Conservation (phyloP, 64 coral and sea anemone genomes). For the Actinia tenebrosa region DNA sequence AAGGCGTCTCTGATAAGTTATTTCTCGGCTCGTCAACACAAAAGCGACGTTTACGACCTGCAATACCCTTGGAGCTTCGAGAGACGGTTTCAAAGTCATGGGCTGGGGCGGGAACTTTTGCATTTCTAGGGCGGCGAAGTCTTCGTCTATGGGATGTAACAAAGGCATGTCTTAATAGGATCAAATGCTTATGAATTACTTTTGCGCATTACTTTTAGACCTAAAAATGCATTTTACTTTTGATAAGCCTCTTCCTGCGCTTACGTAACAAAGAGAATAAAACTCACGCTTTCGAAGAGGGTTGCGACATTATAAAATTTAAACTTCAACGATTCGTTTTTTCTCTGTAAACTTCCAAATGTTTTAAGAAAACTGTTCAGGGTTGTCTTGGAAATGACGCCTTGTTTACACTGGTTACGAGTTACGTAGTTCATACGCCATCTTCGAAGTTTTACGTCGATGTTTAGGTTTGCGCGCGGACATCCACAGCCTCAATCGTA, state of each 20-base stretch:
- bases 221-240: background rate
- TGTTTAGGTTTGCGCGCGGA: background rate
- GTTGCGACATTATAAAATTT: constrained; percentile 11
- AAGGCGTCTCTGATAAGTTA: background rate
- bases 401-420: constrained; percentile 9
- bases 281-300: background rate
- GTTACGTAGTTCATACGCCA: background rate
- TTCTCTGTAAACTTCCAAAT: background rate
- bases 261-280: background rate
- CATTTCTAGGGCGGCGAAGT: background rate
- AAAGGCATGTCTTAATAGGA: background rate
- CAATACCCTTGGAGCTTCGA: background rate
- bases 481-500: background rate
- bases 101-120: background rate
- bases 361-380: background rate
- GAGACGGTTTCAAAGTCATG: background rate
- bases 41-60: background rate
- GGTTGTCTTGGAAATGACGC: constrained; percentile 12
- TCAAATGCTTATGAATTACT: background rate
- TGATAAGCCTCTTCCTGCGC: background rate
- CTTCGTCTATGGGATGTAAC: background rate
- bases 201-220: background rate
- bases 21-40: background rate
- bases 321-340: background rate
- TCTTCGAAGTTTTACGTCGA: background rate